Evolutionary conservation across 2,113 vertebrate species (phyloP).

Genomic region (Thalassoma bifasciatum): DNA sequence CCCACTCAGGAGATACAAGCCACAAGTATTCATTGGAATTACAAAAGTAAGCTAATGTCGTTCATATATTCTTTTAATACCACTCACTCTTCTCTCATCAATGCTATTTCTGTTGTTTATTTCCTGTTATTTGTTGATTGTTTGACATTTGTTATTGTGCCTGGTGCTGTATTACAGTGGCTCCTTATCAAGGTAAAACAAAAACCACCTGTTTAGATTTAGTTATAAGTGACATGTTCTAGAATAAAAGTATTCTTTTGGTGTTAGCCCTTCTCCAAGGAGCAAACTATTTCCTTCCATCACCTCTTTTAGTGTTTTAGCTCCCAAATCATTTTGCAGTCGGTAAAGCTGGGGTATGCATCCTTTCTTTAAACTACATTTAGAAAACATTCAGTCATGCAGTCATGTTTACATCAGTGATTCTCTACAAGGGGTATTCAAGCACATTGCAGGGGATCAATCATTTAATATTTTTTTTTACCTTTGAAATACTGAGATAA

Average conservation of each 20-base stretch:
- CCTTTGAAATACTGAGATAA: too few relatives aligned
- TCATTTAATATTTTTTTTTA: too few relatives aligned
- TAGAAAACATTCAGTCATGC: too few relatives aligned
- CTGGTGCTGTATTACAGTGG: conserved; percentile 71
- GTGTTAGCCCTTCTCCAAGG: not conserved
- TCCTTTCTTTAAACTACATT: too few relatives aligned
- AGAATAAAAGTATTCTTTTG: conserved; percentile 39
- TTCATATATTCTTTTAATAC: not conserved
- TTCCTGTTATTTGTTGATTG: conserved; percentile 1
- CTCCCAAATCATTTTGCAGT: conserved; percentile 5
- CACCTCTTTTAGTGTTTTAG: conserved; percentile 6
- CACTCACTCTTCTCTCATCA: not conserved
- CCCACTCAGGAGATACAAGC: conserved; percentile 99
- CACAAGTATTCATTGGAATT: conserved; percentile 99
- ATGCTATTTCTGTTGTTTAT: not conserved
- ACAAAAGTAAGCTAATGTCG: conserved; percentile 91
- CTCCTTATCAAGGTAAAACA: conserved; percentile 80
- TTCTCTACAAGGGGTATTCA: too few relatives aligned
- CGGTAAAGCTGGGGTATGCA: not conserved
- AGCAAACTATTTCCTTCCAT: not conserved
- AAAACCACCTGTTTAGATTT: conserved; percentile 16
- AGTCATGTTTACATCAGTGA: too few relatives aligned
- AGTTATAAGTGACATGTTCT: conserved; percentile 27
- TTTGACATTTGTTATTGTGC: conserved; percentile 68
- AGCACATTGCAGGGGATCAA: too few relatives aligned